Base-by-base conservation (phyloP, 2,797 vertebrate species). In the Clarias laeviceps region DNA sequence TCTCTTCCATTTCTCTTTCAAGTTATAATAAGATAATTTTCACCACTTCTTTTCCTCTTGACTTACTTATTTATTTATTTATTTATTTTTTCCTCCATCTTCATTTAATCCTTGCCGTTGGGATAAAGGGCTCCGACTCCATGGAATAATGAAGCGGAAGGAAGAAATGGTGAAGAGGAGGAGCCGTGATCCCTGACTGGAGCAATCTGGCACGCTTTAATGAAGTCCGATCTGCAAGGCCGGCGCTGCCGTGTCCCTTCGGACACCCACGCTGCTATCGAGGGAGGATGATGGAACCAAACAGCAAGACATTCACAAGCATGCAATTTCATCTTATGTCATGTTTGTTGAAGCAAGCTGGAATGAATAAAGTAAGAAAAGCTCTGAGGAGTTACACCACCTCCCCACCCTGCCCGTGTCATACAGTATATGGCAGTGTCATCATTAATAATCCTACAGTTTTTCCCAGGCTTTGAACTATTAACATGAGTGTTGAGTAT, bases 21-120 rank as follows among this genome's bases (percentile, higher is more conserved):
- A 92, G 92, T 94, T 95, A 94, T 93, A 94, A 93, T 91, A 91
- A 93, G 92, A 93, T 92, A 91, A 94, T 91, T 92, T 92, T 87
- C 88, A 83, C 69, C 88, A 90, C 90, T 93, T 29, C 69, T 24
- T 45, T 40, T 45, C 9, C 56, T 62, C 37, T 29, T n/a, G 45
- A 37, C 20, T 74, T n/a, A n/a, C n/a, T n/a, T n/a, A n/a, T n/a
- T 65, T 32, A 65, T 54, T 92, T 82, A 90, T 91, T 91, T 90
- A 89, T 93, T 92, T 90, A 57, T 77, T 87, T 91, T 86, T 92
- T 66, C 77, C 80, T 82, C 54, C 45, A 87, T 88, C 92, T 88
- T 90, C 90, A 90, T 93, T 92, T 92, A 93, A 93, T 93, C 91
- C 90, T 88, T 0, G 89, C 87, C 84, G 32, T 90, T 12, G 90